phyloP scores from a whole-genome alignment of 2,888 invertebrate genomes.

The Pheosia tremula region DNA sequence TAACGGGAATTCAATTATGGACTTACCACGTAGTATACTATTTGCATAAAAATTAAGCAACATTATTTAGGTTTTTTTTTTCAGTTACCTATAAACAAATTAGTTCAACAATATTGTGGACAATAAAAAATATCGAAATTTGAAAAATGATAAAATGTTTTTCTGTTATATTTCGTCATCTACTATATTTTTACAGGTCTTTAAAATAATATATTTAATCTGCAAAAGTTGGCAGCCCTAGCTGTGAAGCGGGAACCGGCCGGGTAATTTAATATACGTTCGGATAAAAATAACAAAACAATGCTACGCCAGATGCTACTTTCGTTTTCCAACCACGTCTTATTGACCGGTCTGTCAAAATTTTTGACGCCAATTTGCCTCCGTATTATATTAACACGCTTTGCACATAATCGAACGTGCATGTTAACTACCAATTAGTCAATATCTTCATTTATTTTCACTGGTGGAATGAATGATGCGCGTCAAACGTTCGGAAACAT shows the following conservation, averaged over 20 bases:
- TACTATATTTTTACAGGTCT: too few relatives aligned
- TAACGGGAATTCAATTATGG: too few relatives aligned
- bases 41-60: too few relatives aligned
- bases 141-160: too few relatives aligned
- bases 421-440: slow-evolving; percentile 55
- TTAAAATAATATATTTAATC: too few relatives aligned
- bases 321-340: slow-evolving; percentile 41
- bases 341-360: slow-evolving; percentile 50
- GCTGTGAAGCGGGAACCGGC: slow-evolving; percentile 17
- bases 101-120: too few relatives aligned
- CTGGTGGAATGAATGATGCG: slow-evolving; percentile 27
- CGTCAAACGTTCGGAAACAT: slow-evolving; percentile 40
- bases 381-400: slow-evolving; percentile 45
- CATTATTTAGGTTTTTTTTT: too few relatives aligned
- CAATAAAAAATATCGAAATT: too few relatives aligned
- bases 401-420: slow-evolving; percentile 38
- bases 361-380: slow-evolving; percentile 50
- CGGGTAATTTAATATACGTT: slow-evolving; percentile 38
- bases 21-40: too few relatives aligned
- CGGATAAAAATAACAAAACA: slow-evolving; percentile 34
- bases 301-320: slow-evolving; percentile 37
- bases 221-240: too few relatives aligned
- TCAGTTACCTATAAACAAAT: too few relatives aligned
- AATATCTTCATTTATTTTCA: slow-evolving; percentile 49
- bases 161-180: too few relatives aligned